Base-by-base conservation (phyloP, 1,140 invertebrate genomes). In the Zophobas atratus region DNA sequence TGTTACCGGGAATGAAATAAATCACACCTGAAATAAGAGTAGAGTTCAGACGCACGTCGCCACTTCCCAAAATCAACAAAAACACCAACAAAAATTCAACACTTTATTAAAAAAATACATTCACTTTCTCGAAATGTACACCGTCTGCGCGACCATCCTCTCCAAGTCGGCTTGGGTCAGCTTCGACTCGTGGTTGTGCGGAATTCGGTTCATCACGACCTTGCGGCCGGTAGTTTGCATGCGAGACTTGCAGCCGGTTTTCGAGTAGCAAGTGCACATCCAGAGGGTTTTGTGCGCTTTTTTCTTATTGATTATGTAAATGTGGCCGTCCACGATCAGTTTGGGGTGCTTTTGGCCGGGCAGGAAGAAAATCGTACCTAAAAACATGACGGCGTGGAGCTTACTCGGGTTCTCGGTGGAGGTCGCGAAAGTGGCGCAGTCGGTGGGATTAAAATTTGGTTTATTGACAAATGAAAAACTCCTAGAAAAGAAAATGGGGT, bases 1-100 rank as follows among this genome's bases (percentile, higher is more conserved):
- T 83, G 8, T 80, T 80, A n/a, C 79, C 82, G 41, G 81, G 75
- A 34, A 82, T 78, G 70, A 83, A 83, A 67, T 82, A 79, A 33
- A 83, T 81, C 32, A 57, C 75, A 77, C 76, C 82, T 83, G 73
- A 41, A 75, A 75, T 51, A 51, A 75, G 34, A 75, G 41, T n/a
- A 34, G 39, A 43, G 33, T 2, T 57, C n/a, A 51, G 2, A 20
- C 2, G 6, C 6, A 51, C 49, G 49, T 46, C 3, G 6, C 43
- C 20, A 20, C 20, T 20, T 20, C 20, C 20, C 20, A 20, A 20
- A 20, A 20, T 20, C 20, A 20, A 20, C 20, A 20, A 20, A 20
- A 20, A 20, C 20, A 20, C 20, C 20, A 20, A 20, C 20, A 20
- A 20, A 20, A 20, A 20, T 20, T 20, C 20, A 20, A 20, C 20